Base-by-base conservation (phyloP, 1,140 invertebrate genomes). In the Drosophila serrata region DNA sequence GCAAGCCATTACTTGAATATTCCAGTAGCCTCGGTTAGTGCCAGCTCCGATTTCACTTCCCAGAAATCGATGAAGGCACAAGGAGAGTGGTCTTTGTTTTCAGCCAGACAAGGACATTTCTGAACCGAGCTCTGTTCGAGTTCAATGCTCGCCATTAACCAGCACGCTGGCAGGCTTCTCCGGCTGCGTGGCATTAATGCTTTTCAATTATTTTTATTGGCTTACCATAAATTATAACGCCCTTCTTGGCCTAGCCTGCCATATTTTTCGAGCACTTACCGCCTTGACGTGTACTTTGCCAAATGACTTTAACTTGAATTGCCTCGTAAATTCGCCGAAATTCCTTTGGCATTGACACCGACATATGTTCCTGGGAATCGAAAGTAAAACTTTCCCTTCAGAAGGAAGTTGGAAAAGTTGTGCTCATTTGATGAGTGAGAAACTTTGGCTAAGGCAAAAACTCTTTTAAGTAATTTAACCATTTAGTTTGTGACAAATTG, bases 171-270 rank as follows among this genome's bases (percentile, higher is more conserved):
- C 65, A 67, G 61, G 33, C 59, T 48, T 22, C 65, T 40, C 60
- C 51, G 60, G 29, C 61, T 51, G 65, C 67, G 48, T 81, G 79
- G 67, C 74, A 67, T 81, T 67, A 68, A 76, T 82, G 81, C 61
- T 81, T 82, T 72, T 70, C 53, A 87, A 87, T 87, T 87, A 87
- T 84, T 90, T 87, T 90, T 87, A 84, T 87, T 84, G 85, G 85
- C 77, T 80, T 74, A 90, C 77, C 75, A 87, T 86, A 86, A 86
- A 86, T 86, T 79, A 82, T 86, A 82, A 79, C 75, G 75, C 62
- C 65, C 80, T 67, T 67, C 60, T 87, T 88, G 62, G 70, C 82
- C 75, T 88, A 88, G 79, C 48, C 59, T 53, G 62, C 65, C 65
- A 69, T 69, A 69, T 69, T 69, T 69, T 35, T 15, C 31, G 22